Evolutionary conservation across 92 coral and sea anemone species (phyloP).

Genomic region (Heteractis magnifica): DNA sequence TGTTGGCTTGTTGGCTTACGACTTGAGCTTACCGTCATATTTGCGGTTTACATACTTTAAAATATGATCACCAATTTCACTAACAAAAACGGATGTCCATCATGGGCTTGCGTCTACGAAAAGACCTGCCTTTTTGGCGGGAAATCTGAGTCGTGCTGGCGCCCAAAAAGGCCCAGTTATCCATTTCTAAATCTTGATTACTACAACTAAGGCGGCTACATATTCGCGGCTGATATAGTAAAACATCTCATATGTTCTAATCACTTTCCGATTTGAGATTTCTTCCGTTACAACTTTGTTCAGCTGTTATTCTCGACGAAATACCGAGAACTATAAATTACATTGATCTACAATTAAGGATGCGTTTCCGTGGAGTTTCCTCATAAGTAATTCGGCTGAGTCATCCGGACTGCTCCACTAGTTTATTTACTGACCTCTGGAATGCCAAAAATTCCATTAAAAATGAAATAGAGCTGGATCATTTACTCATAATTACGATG

Average conservation of each 20-base stretch:
- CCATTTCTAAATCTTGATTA: neutral
- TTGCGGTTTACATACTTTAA: too few relatives aligned
- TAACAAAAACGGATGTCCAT: neutral
- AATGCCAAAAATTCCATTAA: slow-evolving; percentile 8
- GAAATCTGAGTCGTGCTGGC: neutral
- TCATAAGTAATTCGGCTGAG: neutral
- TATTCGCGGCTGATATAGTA: neutral
- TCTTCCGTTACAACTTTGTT: neutral
- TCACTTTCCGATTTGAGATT: neutral
- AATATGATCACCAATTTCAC: too few relatives aligned
- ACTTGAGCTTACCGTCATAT: too few relatives aligned
- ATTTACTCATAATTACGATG: slow-evolving; percentile 2
- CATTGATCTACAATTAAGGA: neutral
- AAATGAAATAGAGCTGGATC: slow-evolving; percentile 6
- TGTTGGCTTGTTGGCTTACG: too few relatives aligned
- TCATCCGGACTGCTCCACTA: slow-evolving; percentile 1
- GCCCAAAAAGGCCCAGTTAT: neutral
- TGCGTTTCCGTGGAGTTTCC: neutral
- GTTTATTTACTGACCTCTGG: slow-evolving; percentile 17
- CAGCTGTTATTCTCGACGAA: neutral
- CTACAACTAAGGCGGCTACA: neutral
- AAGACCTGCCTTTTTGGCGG: neutral
- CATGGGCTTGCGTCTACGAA: neutral
- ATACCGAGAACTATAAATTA: neutral
- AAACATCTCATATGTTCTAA: neutral